Base-by-base conservation (phyloP, 2,113 vertebrate genomes). In the Stercorarius parasiticus region DNA sequence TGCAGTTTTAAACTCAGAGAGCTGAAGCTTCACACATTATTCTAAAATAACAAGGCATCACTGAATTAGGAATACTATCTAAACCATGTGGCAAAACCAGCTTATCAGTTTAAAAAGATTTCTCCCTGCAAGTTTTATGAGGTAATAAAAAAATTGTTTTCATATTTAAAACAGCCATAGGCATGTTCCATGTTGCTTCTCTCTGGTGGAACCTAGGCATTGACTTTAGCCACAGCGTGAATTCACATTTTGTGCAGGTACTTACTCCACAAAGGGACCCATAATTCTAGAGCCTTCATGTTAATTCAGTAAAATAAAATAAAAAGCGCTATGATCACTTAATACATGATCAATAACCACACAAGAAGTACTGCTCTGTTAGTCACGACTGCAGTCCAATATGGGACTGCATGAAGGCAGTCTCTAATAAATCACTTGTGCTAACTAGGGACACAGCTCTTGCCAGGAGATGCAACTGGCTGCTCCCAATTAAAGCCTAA, bases 391-490 rank as follows among this genome's bases (percentile, higher is more conserved):
- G n/a, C 40, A 72, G 47, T 62, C 42, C 29, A 90, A 25, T 49
- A 59, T 7, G 45, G 32, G 43, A 32, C 25, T 71, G 26, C 32
- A 45, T 13, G 72, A 50, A 96, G 58, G 22, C 91, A 95, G 91
- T 34, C 11, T 92, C 97, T 93, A 96, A 97, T 97, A 97, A 98
- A 98, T 97, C 96, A 97, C 94, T 96, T 97, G 92, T 92, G 96
- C 97, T 98, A 98, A 98, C 95, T 91, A 98, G 94, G 96, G 96
- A 82, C 77, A 84, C 86, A 97, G 20, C 90, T 95, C 95, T 91
- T 47, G 59, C 84, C 65, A 72, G 53, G 18, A 94, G n/a, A 81
- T 72, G 15, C 49, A 84, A 43, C 45, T 56, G 80, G 43, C 34
- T 94, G 90, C 49, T 59, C 29, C 88, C 66, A 94, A 32, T 95